These are phyloP conservation scores for Silurus asotus DNA, from an alignment of 2,113 vertebrate genomes.

Conservation along the genomic window DNA sequence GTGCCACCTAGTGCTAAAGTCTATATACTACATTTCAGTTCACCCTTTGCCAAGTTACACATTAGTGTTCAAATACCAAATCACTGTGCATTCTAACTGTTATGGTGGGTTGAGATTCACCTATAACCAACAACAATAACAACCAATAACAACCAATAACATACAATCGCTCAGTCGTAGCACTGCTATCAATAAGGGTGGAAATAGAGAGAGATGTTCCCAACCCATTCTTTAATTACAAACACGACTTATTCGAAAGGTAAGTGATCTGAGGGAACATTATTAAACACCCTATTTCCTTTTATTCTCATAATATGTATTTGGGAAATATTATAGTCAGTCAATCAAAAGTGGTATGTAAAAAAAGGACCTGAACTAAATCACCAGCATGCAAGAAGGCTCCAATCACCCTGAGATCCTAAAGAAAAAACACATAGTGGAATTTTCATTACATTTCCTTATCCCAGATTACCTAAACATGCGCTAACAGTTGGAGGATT, in stretches of 20 bases:
- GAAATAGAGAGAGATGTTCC: not conserved
- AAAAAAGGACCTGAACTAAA: not conserved
- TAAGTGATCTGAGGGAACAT: not conserved
- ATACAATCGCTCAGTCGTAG: not conserved
- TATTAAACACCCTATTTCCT: not conserved
- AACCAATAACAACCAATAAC: not conserved
- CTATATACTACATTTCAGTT: not conserved
- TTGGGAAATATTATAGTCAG: not conserved
- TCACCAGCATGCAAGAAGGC: not conserved
- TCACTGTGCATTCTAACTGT: not conserved
- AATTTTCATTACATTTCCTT: not conserved
- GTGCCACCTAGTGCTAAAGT: conserved; percentile 30
- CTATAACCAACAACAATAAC: no score
- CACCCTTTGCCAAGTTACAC: not conserved
- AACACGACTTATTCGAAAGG: not conserved
- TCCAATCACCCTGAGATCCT: not conserved
- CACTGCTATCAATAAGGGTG: not conserved
- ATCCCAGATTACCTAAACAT: not conserved
- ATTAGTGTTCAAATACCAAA: not conserved
- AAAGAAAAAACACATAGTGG: not conserved
- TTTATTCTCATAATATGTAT: not conserved
- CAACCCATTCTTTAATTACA: not conserved
- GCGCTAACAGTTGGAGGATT: not conserved
- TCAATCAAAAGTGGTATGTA: not conserved
- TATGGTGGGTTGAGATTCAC: not conserved